Evolutionary conservation across 2,888 invertebrate species (phyloP), one percentile per base, ranked within the genome.

Genomic region (Cinara cedri): DNA sequence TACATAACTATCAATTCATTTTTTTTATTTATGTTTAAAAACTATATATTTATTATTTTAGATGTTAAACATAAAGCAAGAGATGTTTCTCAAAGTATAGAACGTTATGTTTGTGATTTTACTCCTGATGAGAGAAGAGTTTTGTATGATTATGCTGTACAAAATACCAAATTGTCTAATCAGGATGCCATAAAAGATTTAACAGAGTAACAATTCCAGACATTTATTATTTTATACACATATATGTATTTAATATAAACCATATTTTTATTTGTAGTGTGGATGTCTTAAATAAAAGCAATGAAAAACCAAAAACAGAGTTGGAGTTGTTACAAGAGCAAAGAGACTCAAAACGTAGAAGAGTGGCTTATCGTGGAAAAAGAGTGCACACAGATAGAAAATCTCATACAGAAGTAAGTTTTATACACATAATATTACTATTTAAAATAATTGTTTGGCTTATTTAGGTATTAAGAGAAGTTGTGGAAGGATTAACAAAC

Each of bases 341-440:
- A 84, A 87, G 90, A 65, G 88, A 91, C 84, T 88, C 89, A 84
- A 89, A 88, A 85, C 87, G 90, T 16, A 87, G 90, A 19, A 87
- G 90, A 83, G 85, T 88, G 65, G 89, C 89, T 85, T 89, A 91
- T 85, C 87, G 88, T 82, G 81, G 82, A 34, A 85, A 86, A n/a
- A 82, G 83, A 78, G 89, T 89, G 46, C 88, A 89, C 72, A 88
- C 88, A 71, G 89, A 88, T 83, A 86, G 87, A 10, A 87, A 87
- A 83, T 89, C 88, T 85, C 88, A 90, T 84, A 89, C 88, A 0
- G 88, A 90, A 84, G 87, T 89, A 81, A 81, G 65, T 76, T 24
- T 34, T 24, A 21, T 74, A 3, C 0, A 8, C 13, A 0, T 4
- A 51, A 34, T 24, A 46, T 34, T 51, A 21, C 1, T 21, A 14